Base-by-base conservation (phyloP, 2,888 invertebrate species). In the Heterodera filipjevi region DNA sequence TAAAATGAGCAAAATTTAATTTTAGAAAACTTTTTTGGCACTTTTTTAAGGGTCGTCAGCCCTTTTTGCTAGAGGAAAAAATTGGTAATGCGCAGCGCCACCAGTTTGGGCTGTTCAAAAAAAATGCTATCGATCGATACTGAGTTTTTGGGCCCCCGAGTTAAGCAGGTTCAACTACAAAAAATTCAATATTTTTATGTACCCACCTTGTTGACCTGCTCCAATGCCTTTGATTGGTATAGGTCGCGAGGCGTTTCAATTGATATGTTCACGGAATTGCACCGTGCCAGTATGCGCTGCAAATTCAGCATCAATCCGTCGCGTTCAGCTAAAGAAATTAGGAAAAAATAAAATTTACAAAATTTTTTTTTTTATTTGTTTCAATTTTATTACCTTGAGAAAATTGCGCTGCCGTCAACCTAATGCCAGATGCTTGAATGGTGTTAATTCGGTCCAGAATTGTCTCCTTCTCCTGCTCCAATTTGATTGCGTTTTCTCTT, bases 381-480 rank as follows among this genome's bases (percentile, higher is more conserved):
- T 33, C n/a, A 73, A 73, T 16, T 27, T 12, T 59, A 59, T 59
- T 59, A 27, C 59, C 59, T 59, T 59, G 59, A n/a, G 59, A 59
- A 59, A 59, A 59, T 27, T 27, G 27, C 22, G n/a, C 22, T 59
- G 59, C 22, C 2, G 59, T 49, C 49, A 46, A 14, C 64, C 27
- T 59, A 27, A 27, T 22, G 8, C 59, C 59, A 27, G 59, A n/a
- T 59, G n/a, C n/a, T 59, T 64, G 64, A 10, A 75, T 75, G 30
- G 27, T 49, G 32, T 59, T 33, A 3, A 75, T 66, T 22, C 30
- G 19, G 10, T 75, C 22, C 46, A 75, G 19, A 75, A 75, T 75
- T 19, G 66, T n/a, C 46, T 75, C 75, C 66, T 75, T 75, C 32
- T 75, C 75, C 12, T 75, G 75, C 8, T 75, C 75, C 75, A 75